Evolutionary conservation across 2,888 invertebrate genomes (phyloP).

Genomic region (Rhabditophanes sp.): DNA sequence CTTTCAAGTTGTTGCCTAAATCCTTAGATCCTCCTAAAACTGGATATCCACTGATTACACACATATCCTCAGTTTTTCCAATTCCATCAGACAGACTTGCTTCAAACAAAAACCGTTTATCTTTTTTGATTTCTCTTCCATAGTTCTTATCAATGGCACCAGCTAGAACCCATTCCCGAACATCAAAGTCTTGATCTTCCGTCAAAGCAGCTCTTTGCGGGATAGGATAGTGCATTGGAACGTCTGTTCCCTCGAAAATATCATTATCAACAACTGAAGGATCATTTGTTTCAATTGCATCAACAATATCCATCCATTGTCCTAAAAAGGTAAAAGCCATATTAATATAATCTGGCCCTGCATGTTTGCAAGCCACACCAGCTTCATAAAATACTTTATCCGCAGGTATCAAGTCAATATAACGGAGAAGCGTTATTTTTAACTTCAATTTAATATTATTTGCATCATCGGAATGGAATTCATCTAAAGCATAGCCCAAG

Average conservation of each 20-base stretch:
- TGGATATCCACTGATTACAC: constrained; percentile 74
- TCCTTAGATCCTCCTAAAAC: constrained; percentile 49
- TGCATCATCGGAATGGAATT: constrained; percentile 46
- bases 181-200: constrained; percentile 59
- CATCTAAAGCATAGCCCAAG: constrained; percentile 57
- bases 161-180: constrained; percentile 86
- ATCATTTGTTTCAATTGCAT: constrained; percentile 73
- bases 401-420: constrained; percentile 65
- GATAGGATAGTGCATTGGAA: constrained; percentile 64
- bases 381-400: constrained; percentile 75
- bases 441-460: constrained; percentile 62
- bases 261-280: constrained; percentile 53
- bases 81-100: constrained; percentile 55
- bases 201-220: constrained; percentile 19
- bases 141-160: constrained; percentile 87
- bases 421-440: constrained; percentile 64
- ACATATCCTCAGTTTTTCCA: constrained; percentile 56
- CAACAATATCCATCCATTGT: constrained; percentile 81
- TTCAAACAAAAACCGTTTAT: constrained; percentile 67
- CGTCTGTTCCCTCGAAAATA: constrained; percentile 66
- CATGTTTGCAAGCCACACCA: constrained; percentile 42
- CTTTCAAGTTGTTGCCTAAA: constrained; percentile 45
- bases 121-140: constrained; percentile 57
- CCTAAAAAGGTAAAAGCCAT: constrained; percentile 92
- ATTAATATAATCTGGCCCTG: constrained; percentile 51